Conservation (phyloP, 2,797 vertebrate species). For the Simalia tracyae region DNA sequence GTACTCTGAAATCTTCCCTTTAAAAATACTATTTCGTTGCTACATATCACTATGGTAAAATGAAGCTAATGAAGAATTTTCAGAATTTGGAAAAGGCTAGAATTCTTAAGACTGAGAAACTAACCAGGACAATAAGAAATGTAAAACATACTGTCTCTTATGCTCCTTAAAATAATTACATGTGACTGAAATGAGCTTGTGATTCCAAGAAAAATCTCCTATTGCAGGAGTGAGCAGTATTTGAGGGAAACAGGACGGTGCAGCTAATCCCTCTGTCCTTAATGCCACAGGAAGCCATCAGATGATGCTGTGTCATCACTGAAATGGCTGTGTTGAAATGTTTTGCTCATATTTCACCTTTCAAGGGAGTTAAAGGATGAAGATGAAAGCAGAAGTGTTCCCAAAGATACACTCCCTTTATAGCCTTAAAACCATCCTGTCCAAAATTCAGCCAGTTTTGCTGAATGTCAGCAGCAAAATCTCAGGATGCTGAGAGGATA, state of each 20-base stretch:
- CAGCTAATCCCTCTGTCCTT: not conserved
- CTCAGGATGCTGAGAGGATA: not conserved
- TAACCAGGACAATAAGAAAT: not conserved
- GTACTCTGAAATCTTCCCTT: not conserved
- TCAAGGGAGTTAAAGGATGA: not conserved
- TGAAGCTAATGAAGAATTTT: not conserved
- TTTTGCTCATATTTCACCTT: not conserved
- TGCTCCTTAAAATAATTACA: not conserved
- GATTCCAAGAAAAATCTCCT: not conserved
- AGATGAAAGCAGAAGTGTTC: not conserved
- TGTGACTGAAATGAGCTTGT: not conserved
- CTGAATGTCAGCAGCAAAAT: not conserved
- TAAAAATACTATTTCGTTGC: not conserved
- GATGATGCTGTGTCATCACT: not conserved
- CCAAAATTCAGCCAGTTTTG: not conserved
- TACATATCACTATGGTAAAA: not conserved
- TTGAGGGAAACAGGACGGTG: not conserved
- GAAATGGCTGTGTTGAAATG: not conserved
- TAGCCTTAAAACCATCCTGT: not conserved
- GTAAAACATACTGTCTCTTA: not conserved
- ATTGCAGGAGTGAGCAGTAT: not conserved
- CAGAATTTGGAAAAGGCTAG: not conserved
- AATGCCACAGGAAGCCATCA: not conserved
- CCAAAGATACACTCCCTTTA: not conserved
- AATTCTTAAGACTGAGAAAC: not conserved